Evolutionary conservation across 2,888 invertebrate genomes (phyloP), one percentile per base, ranked within the genome.

Genomic region (Hyalella azteca): DNA sequence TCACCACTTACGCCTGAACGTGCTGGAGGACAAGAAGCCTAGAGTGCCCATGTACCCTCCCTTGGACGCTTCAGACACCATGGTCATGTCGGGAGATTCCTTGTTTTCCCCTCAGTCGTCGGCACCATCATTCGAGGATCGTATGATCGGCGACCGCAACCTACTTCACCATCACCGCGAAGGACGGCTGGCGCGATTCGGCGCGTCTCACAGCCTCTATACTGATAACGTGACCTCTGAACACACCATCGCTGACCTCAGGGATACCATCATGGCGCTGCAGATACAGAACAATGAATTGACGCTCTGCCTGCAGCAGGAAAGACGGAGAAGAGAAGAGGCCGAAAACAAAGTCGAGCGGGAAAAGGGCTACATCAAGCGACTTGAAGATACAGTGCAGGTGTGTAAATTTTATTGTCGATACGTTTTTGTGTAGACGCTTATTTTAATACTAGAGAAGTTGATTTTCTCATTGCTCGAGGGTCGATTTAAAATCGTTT

Each of bases 261-360:
- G 49, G 19, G 79, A 79, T n/a, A 73, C 73, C 29, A 79, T 79
- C 19, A 49, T 79, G 41, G 79, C 79, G 29, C 73, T 79, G 1
- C 79, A 73, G 36, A n/a, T 79, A 22, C 79, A 79, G 49, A 79
- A 79, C 36, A 73, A 40, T 3, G 79, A 79, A 48, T 66, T 79
- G 19, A 79, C n/a, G 73, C 29, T 79, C 19, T 73, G 66, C 22
- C 50, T 79, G 48, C 48, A 79, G 32, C 48, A 73, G 41, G 79
- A 79, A 39, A 73, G 73, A 73, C n/a, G 66, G 29, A 22, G 39
- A 45, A 36, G 79, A 49, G 73, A 79, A 66, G 73, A 79, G 26
- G 79, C 79, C 19, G 79, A 79, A 41, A 66, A 45, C 19, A 45
- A 49, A 36, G 50, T 79, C 26, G 45, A 50, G 48, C 73, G 73